Conservation (phyloP, 2,113 vertebrate genomes). For the Seriola aureovittata region DNA sequence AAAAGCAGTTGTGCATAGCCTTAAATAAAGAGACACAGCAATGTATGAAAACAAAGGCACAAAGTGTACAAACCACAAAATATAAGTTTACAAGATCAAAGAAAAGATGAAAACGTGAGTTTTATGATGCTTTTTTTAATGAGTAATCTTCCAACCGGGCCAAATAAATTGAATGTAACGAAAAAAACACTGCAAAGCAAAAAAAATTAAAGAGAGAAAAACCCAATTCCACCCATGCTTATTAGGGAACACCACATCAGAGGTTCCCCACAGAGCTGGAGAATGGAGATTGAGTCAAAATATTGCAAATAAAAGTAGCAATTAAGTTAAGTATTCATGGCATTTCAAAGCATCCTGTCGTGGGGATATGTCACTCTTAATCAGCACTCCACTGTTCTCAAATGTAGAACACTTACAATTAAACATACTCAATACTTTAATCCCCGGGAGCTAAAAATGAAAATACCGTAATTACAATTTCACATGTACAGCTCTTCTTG, state of each 20-base stretch:
- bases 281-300: constrained; percentile 39
- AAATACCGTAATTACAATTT: constrained; percentile 78
- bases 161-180: neutral
- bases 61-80: neutral
- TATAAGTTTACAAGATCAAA: too few species aligned
- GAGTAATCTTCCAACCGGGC: neutral
- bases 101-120: neutral
- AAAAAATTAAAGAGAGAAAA: neutral
- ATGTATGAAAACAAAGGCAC: too few species aligned
- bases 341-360: constrained; percentile 74
- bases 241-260: constrained; percentile 14
- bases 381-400: constrained; percentile 66
- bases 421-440: constrained; percentile 79
- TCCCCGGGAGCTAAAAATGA: constrained; percentile 70
- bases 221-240: neutral
- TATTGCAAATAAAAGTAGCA: constrained; percentile 71
- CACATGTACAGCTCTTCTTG: constrained; percentile 58
- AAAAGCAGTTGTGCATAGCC: too few species aligned
- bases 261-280: neutral
- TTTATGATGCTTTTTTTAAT: neutral
- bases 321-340: constrained; percentile 80
- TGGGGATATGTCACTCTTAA: constrained; percentile 73
- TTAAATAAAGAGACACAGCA: too few species aligned
- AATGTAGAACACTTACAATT: constrained; percentile 82
- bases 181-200: neutral